Conservation (phyloP, 2,113 vertebrate species). For the Myxocyprinus asiaticus region DNA sequence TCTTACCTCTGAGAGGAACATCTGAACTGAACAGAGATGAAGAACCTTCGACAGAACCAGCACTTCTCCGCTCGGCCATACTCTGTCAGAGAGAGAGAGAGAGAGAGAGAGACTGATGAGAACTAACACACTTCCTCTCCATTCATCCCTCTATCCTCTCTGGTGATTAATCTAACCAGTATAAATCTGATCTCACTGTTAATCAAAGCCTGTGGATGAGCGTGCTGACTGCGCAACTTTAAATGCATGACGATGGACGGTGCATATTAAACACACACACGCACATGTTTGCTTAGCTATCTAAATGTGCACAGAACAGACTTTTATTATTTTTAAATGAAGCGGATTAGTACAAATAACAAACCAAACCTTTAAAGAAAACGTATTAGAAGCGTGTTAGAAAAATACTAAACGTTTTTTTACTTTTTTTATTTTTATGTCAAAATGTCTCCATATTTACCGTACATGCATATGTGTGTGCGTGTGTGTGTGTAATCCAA, state of each 20-base stretch:
- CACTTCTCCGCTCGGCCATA: conserved; percentile 97
- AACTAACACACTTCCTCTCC: not conserved
- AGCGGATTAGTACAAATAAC: too few species aligned
- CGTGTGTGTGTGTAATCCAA: too few species aligned
- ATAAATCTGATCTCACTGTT: conserved; percentile 12
- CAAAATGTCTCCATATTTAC: too few species aligned
- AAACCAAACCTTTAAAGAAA: too few species aligned
- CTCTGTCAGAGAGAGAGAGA: conserved; percentile 74
- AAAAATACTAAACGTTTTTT: too few species aligned
- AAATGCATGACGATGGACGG: not conserved
- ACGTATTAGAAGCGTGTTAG: too few species aligned
- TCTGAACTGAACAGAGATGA: conserved; percentile 86
- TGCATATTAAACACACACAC: not conserved
- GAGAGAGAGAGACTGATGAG: not conserved
- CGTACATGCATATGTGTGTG: too few species aligned
- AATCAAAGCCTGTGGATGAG: conserved; percentile 3
- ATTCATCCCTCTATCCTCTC: not conserved
- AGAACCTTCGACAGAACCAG: conserved; percentile 89
- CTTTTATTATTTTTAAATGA: too few species aligned
- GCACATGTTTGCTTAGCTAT: too few species aligned
- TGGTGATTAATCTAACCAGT: not conserved
- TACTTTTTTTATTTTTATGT: too few species aligned
- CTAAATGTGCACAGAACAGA: too few species aligned
- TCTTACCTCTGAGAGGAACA: conserved; percentile 93
- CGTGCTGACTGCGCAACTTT: not conserved